These are phyloP conservation scores for Agrotis exclamationis DNA, from an alignment of 2,888 invertebrate genomes.

Conservation along the genomic window DNA sequence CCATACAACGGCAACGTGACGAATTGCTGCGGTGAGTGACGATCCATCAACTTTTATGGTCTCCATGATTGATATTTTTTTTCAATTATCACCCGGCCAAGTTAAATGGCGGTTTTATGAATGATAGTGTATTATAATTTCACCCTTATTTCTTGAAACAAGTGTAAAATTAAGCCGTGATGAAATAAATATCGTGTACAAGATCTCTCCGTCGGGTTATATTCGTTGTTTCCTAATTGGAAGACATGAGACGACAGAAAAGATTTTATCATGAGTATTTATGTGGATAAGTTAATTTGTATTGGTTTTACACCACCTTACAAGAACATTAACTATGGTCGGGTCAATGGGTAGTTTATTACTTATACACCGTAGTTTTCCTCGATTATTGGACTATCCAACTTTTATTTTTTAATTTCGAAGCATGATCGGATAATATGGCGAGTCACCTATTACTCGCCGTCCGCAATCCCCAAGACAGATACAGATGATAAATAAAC, in stretches of 20 bases:
- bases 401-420: too few relatives aligned
- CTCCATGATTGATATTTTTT: constrained; percentile 45
- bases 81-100: constrained; percentile 49
- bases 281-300: constrained; percentile 19
- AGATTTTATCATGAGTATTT: constrained; percentile 31
- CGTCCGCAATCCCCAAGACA: too few relatives aligned
- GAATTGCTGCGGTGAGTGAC: constrained; percentile 35
- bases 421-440: too few relatives aligned
- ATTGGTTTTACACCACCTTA: constrained; percentile 21
- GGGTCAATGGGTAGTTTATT: too few relatives aligned
- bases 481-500: too few relatives aligned
- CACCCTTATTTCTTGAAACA: constrained; percentile 21
- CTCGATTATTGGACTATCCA: too few relatives aligned
- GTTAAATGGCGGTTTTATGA: constrained; percentile 48
- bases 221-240: constrained; percentile 40
- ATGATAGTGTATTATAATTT: constrained; percentile 46
- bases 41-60: constrained; percentile 53
- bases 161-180: constrained; percentile 42
- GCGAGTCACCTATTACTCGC: too few relatives aligned
- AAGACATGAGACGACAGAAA: not conserved
- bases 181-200: constrained; percentile 50
- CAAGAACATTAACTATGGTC: not conserved
- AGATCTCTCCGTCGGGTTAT: not conserved
- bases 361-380: too few relatives aligned
- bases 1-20: constrained; percentile 48